Evolutionary conservation across 2,113 vertebrate species (phyloP).

Genomic region (Chloropsis hardwickii): DNA sequence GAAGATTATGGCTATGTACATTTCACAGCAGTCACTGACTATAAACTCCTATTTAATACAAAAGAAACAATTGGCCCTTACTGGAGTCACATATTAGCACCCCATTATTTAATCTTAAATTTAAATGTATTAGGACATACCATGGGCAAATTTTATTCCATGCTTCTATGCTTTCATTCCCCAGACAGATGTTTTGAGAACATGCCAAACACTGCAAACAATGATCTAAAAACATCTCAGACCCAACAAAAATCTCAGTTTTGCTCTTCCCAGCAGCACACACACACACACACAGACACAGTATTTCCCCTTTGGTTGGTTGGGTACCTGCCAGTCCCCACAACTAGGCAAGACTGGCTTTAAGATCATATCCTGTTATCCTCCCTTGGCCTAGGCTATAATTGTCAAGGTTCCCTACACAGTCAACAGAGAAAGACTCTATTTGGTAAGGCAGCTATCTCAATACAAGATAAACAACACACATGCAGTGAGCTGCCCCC

Average conservation of each 20-base stretch:
- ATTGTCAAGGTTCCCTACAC: rapidly evolving
- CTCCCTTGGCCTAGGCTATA: not conserved
- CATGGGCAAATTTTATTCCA: not conserved
- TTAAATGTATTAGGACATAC: not conserved
- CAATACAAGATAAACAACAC: not conserved
- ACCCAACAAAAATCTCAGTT: not conserved
- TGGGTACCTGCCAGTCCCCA: not conserved
- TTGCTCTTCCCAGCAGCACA: not conserved
- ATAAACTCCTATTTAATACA: not conserved
- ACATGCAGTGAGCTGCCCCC: rapidly evolving
- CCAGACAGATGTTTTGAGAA: not conserved
- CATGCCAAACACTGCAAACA: not conserved
- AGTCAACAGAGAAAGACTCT: not conserved
- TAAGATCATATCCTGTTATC: not conserved
- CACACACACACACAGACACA: not conserved
- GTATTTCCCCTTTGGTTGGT: not conserved
- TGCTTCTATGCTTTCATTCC: not conserved
- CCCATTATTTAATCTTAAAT: not conserved
- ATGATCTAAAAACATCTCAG: not conserved
- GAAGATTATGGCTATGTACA: not conserved
- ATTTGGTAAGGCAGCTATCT: not conserved
- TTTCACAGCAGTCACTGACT: not conserved
- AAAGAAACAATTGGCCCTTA: not conserved
- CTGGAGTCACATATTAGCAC: not conserved
- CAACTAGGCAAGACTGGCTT: not conserved